Conservation (phyloP, 2,888 invertebrate genomes). For the Heliconius sara region DNA sequence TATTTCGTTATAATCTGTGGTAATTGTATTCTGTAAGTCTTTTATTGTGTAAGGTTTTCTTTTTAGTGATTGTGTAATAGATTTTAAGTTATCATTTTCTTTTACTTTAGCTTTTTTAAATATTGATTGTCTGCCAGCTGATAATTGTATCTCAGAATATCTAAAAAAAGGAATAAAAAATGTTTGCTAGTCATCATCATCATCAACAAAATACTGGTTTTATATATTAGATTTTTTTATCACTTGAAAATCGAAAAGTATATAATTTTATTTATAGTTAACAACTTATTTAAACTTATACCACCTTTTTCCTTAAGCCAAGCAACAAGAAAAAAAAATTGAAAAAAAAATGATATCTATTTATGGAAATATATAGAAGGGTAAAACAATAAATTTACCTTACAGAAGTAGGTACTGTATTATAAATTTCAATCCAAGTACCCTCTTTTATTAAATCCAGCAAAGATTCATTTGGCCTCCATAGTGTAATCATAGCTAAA, state of each 20-base stretch:
- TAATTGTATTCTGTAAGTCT: constrained; percentile 65
- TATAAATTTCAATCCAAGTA: constrained; percentile 83
- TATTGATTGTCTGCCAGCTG: constrained; percentile 79
- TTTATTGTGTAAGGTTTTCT: constrained; percentile 77
- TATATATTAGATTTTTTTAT: too few species aligned
- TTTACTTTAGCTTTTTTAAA: constrained; percentile 67
- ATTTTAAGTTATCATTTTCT: constrained; percentile 53
- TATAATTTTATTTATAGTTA: too few species aligned
- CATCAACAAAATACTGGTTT: not conserved
- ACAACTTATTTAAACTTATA: too few species aligned
- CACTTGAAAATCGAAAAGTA: too few species aligned
- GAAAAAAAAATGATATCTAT: too few species aligned
- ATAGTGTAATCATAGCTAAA: constrained; percentile 85
- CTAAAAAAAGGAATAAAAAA: constrained; percentile 60
- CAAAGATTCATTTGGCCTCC: constrained; percentile 87
- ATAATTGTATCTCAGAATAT: constrained; percentile 82
- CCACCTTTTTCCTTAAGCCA: too few species aligned
- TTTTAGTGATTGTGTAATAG: constrained; percentile 52
- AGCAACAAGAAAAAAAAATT: too few species aligned
- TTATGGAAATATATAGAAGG: too few species aligned
- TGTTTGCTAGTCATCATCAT: not conserved
- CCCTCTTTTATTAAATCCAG: constrained; percentile 85
- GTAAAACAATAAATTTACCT: constrained; percentile 55
- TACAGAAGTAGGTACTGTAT: constrained; percentile 81
- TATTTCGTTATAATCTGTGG: constrained; percentile 86